Conservation (phyloP, 2,113 vertebrate genomes). For the Lycaon pictus region DNA sequence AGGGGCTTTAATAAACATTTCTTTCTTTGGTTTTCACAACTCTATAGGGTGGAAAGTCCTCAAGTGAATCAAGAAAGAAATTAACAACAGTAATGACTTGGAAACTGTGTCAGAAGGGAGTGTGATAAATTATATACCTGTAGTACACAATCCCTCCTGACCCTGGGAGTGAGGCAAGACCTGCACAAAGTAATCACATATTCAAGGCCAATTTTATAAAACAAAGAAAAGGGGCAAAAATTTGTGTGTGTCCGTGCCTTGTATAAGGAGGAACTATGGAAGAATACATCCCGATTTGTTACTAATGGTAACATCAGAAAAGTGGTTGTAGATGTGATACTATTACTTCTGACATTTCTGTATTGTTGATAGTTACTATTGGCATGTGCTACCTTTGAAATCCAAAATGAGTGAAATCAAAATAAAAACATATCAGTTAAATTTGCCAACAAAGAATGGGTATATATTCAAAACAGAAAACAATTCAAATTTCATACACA, state of each 20-base stretch:
- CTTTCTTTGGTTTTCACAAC: neutral
- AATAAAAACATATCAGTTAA: neutral
- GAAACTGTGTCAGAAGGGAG: neutral
- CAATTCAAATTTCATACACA: neutral
- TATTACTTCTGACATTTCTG: neutral
- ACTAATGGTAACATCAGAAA: neutral
- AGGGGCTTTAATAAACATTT: neutral
- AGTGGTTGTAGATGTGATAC: neutral
- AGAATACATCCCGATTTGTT: neutral
- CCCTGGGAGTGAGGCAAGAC: neutral
- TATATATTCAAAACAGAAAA: constrained; percentile 10
- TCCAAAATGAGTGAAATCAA: constrained; percentile 18
- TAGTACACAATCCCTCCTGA: neutral
- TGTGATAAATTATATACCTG: neutral
- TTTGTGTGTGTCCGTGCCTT: rapidly evolving
- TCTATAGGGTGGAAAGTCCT: neutral
- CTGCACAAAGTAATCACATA: neutral
- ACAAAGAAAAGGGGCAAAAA: neutral
- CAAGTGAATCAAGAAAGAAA: neutral
- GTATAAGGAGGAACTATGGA: neutral
- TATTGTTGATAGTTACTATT: neutral
- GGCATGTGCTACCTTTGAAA: neutral
- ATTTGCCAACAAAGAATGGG: neutral
- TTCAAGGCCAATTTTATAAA: neutral
- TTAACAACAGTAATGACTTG: neutral